These are phyloP conservation scores for Thymallus thymallus DNA, from an alignment of 2,113 vertebrate genomes.

Conservation along the genomic window DNA sequence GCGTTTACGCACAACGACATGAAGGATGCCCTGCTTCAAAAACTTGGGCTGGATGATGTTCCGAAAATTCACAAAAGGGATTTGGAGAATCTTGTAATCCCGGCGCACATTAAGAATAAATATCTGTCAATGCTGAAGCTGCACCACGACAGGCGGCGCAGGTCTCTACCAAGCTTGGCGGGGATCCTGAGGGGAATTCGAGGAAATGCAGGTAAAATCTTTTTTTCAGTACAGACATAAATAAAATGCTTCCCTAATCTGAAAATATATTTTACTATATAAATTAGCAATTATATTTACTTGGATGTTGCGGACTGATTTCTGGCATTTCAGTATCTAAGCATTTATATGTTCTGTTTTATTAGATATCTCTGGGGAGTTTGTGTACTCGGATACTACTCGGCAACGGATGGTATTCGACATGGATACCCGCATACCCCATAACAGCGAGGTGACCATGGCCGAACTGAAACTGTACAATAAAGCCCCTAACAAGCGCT, in stretches of 20 bases:
- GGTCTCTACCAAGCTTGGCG: constrained; percentile 83
- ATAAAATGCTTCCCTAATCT: neutral
- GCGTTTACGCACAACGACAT: constrained; percentile 78
- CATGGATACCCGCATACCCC: constrained; percentile 87
- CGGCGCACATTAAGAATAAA: constrained; percentile 79
- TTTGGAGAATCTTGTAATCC: constrained; percentile 79
- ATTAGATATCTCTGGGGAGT: constrained; percentile 80
- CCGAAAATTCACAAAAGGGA: constrained; percentile 80
- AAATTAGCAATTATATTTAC: no score
- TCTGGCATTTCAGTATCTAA: no score
- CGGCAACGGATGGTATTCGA: constrained; percentile 83
- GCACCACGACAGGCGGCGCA: constrained; percentile 80
- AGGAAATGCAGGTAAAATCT: constrained; percentile 80
- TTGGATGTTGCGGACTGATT: no score
- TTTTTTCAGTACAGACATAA: neutral
- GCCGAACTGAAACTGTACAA: constrained; percentile 90
- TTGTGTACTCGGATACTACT: constrained; percentile 76
- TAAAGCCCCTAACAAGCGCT: constrained; percentile 74
- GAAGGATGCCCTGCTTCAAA: constrained; percentile 79
- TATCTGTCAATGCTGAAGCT: constrained; percentile 84
- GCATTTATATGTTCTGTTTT: neutral
- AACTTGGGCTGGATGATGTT: constrained; percentile 79
- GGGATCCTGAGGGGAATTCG: constrained; percentile 85
- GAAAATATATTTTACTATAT: no score
- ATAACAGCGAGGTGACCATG: constrained; percentile 90